Evolutionary conservation across 2,888 invertebrate genomes (phyloP).

Genomic region (Sinhomidia bicolor): DNA sequence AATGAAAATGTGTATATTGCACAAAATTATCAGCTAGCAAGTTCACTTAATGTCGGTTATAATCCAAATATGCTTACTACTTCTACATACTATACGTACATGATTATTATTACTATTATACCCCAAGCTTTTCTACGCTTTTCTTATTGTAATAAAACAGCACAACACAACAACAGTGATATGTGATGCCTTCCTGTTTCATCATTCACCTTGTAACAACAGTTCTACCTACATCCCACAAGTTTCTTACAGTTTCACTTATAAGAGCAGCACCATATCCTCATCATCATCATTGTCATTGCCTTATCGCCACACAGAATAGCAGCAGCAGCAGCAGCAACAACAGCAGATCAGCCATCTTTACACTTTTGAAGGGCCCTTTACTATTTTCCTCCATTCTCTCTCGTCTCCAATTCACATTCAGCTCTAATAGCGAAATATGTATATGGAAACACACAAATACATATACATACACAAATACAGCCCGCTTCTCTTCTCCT

Average conservation of each 20-base stretch:
- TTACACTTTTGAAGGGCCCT: slow-evolving; percentile 22
- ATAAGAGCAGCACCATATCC: too few species aligned
- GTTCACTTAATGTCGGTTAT: slow-evolving; percentile 17
- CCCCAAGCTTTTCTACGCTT: background rate
- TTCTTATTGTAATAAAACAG: slow-evolving; percentile 27
- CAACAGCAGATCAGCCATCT: slow-evolving; percentile 44
- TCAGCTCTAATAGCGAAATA: background rate
- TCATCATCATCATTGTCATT: slow-evolving; percentile 50
- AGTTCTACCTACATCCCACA: background rate
- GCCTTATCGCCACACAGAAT: slow-evolving; percentile 24
- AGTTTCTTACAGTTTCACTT: too few species aligned
- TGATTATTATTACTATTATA: too few species aligned
- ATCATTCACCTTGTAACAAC: slow-evolving; percentile 24
- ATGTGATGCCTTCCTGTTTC: slow-evolving; percentile 16
- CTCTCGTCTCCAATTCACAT: background rate
- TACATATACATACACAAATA: too few species aligned
- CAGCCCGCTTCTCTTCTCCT: background rate
- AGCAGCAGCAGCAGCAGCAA: background rate
- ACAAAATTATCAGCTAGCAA: slow-evolving; percentile 6
- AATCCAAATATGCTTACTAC: background rate
- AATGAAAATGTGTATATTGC: slow-evolving; percentile 11
- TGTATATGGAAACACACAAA: too few species aligned
- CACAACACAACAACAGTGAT: background rate
- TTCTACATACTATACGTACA: too few species aligned
- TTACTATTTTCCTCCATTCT: background rate